These are phyloP conservation scores for Iselma pallidipennis DNA, from an alignment of 2,888 invertebrate species.

Conservation along the genomic window DNA sequence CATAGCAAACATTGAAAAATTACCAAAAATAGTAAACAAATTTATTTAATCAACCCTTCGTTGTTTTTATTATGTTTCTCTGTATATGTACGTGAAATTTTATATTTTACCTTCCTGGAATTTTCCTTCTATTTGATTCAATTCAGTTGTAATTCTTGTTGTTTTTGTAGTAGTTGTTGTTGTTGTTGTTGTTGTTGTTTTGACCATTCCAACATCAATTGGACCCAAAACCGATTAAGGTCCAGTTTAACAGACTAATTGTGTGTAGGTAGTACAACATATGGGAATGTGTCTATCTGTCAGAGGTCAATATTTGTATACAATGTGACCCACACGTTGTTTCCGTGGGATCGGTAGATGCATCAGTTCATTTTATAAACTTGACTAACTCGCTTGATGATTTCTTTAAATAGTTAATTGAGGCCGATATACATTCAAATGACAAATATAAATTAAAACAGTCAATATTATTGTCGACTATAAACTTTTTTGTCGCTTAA, in stretches of 20 bases:
- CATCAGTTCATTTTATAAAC: background rate
- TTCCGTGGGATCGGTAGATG: constrained; percentile 28
- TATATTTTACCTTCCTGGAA: no score
- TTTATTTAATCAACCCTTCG: background rate
- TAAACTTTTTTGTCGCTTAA: no score
- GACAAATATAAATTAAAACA: background rate
- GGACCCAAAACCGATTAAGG: constrained; percentile 22
- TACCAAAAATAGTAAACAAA: background rate
- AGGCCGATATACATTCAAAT: background rate
- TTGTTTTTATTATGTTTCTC: no score
- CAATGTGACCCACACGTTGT: constrained; percentile 42
- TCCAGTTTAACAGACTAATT: constrained; percentile 38
- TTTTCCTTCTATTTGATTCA: background rate
- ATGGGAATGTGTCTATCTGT: constrained; percentile 45
- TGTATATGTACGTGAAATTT: no score
- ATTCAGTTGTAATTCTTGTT: background rate
- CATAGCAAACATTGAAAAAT: background rate
- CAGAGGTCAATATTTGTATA: constrained; percentile 53
- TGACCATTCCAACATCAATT: constrained; percentile 10
- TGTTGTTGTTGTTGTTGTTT: background rate
- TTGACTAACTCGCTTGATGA: constrained; percentile 22
- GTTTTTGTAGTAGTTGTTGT: background rate
- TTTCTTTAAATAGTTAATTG: constrained; percentile 23
- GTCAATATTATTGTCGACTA: background rate
- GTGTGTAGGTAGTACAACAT: constrained; percentile 44